Percentiles rank a stretch among this genome's conserved stretches.
Evolutionary conservation across 2,797 vertebrate species (phyloP).

Genomic region (Cephalopachus bancanus): DNA sequence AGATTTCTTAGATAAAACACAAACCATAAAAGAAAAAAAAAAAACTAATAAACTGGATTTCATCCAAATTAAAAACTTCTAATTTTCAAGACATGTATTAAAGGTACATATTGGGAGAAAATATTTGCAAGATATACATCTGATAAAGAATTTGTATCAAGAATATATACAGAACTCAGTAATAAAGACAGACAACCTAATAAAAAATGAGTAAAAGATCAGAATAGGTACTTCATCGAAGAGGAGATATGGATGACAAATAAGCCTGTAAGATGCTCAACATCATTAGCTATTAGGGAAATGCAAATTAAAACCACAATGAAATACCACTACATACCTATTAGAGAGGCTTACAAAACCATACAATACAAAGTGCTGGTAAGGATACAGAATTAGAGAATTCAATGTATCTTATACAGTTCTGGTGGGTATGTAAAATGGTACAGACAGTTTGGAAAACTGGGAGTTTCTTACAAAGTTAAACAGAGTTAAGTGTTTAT

Average conservation of each 20-base stretch:
- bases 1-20: constrained; percentile 7
- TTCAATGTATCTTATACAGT: neutral
- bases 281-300: neutral
- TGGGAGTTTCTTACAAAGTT: neutral
- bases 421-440: neutral
- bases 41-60: neutral
- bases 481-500: neutral
- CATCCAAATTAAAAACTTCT: neutral
- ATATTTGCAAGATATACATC: neutral
- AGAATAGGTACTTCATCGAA: neutral
- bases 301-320: neutral
- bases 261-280: neutral
- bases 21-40: neutral
- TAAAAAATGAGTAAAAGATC: neutral
- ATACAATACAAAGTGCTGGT: neutral
- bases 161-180: neutral
- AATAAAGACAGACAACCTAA: neutral
- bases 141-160: neutral
- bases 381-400: neutral
- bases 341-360: neutral
- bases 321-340: neutral
- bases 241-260: neutral
- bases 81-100: neutral
- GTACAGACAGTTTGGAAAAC: neutral
- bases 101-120: neutral